Percentiles rank a stretch among this genome's conserved stretches.
Evolutionary conservation across 2,113 vertebrate species (phyloP).

Genomic region (Copsychus sechellarum): DNA sequence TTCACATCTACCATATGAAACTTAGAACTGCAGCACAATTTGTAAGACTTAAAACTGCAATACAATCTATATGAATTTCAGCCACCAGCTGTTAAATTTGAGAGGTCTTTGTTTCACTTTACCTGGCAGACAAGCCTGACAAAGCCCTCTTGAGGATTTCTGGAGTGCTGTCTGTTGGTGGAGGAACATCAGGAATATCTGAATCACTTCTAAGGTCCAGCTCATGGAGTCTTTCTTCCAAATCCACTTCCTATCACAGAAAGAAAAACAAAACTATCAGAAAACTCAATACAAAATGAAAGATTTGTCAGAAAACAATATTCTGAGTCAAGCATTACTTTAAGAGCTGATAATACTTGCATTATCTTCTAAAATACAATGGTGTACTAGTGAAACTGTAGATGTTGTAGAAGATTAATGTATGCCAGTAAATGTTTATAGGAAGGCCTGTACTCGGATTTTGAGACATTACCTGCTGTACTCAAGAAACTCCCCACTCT

Average conservation of each 20-base stretch:
- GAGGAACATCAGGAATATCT: slow-evolving; percentile 80
- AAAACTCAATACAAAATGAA: not conserved
- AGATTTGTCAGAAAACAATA: not conserved
- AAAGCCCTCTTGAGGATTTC: slow-evolving; percentile 91
- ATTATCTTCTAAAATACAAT: not conserved
- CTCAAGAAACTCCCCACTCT: not conserved
- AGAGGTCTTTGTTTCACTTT: slow-evolving; percentile 12
- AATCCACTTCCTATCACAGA: slow-evolving; percentile 82
- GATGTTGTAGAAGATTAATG: not conserved
- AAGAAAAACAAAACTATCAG: not conserved
- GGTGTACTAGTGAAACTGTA: not conserved
- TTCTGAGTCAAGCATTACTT: not conserved
- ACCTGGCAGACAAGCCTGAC: slow-evolving; percentile 94
- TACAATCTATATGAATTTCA: not conserved
- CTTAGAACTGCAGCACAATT: not conserved
- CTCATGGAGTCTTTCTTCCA: slow-evolving; percentile 85
- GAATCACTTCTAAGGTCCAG: slow-evolving; percentile 78
- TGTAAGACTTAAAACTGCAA: not conserved
- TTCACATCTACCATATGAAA: not conserved
- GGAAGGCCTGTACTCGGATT: not conserved
- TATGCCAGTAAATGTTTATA: not conserved
- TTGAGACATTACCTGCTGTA: not conserved
- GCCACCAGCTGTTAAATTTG: not conserved
- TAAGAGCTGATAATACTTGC: not conserved
- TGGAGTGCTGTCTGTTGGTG: slow-evolving; percentile 89